A percentile compares a stretch with the other conserved stretches of the same genome.
Evolutionary conservation across 2,797 vertebrate species (phyloP).

Genomic region (Cirrhinus molitorella): DNA sequence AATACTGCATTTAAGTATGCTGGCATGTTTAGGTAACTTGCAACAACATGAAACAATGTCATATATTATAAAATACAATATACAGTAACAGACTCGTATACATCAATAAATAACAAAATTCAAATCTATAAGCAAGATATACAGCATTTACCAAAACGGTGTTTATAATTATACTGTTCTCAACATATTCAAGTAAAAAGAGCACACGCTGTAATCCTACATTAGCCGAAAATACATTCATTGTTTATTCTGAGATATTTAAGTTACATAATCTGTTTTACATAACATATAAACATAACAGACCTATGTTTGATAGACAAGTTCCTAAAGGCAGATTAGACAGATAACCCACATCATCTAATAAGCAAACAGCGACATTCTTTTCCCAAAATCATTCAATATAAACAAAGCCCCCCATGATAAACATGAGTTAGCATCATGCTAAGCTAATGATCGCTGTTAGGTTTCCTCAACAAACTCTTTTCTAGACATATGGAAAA

Average conservation of each 20-base stretch:
- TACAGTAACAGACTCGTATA: neutral
- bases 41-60: neutral
- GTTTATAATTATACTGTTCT: neutral
- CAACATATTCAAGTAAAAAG: neutral
- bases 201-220: neutral
- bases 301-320: neutral
- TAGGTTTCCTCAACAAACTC: neutral
- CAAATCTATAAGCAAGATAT: neutral
- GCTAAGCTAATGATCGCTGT: neutral
- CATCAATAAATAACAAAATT: too few relatives aligned
- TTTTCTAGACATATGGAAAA: neutral
- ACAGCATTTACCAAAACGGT: neutral
- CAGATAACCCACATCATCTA: too few relatives aligned
- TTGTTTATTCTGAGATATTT: neutral
- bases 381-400: neutral
- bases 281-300: neutral
- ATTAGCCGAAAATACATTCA: neutral
- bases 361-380: neutral
- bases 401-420: neutral
- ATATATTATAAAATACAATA: neutral
- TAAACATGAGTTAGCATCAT: conserved; percentile 2
- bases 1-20: neutral
- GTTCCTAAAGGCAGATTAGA: neutral
- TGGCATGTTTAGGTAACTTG: too few relatives aligned
- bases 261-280: neutral